phyloP scores from a whole-genome alignment of 53 echinoderm and acorn worm species.

The Henricia sp. region DNA sequence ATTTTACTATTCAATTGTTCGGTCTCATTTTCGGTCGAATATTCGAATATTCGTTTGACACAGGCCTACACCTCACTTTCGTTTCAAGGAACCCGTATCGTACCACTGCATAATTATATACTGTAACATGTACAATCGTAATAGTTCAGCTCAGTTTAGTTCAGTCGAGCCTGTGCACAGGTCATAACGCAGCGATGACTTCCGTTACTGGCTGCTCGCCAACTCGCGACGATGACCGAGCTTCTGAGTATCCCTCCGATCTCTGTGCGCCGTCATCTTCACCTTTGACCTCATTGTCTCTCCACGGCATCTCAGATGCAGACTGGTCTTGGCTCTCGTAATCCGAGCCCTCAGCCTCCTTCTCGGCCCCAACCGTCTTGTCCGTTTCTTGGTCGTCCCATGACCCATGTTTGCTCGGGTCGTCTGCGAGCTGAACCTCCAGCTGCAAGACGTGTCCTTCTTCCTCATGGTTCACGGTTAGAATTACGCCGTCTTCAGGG shows the following conservation, averaged over 20 bases:
- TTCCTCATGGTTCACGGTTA: neutral
- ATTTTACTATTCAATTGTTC: no score
- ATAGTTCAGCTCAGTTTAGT: no score
- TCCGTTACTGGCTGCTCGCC: neutral
- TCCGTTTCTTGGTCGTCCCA: neutral
- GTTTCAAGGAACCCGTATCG: no score
- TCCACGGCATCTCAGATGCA: conserved; percentile 12
- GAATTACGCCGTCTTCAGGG: conserved; percentile 3
- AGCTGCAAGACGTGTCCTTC: neutral
- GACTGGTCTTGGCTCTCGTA: conserved; percentile 4
- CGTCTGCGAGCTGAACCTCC: neutral
- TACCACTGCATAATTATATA: no score
- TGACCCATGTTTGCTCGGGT: neutral
- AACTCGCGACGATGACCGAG: neutral
- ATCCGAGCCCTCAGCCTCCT: neutral
- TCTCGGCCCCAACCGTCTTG: neutral
- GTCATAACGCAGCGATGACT: conserved; percentile 19
- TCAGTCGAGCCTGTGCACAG: no score
- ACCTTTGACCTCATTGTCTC: neutral
- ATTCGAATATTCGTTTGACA: no score
- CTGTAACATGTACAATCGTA: no score
- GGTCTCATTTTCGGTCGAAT: no score
- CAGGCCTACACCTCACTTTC: no score
- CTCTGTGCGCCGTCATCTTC: neutral
- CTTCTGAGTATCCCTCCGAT: neutral